These are phyloP conservation scores for Acronicta psi DNA, from an alignment of 2,888 invertebrate species.

Conservation along the genomic window DNA sequence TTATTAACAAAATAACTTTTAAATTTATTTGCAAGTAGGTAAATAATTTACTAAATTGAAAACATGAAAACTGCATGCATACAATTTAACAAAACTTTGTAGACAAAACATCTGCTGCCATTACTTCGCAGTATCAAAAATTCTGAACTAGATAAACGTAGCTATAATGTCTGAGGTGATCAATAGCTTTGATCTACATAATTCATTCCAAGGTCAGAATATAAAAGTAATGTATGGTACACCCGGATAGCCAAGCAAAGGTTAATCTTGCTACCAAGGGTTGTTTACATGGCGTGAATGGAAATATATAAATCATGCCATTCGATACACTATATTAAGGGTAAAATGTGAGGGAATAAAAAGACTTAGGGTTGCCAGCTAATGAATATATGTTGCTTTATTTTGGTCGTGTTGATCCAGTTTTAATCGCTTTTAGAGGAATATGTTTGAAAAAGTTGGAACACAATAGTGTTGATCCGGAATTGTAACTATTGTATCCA, in stretches of 20 bases:
- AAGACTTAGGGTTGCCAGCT: slow-evolving; percentile 13
- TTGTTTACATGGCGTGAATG: slow-evolving; percentile 32
- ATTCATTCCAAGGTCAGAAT: slow-evolving; percentile 28
- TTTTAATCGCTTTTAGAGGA: slow-evolving; percentile 24
- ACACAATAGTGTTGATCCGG: no score
- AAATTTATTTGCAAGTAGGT: no score
- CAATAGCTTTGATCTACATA: slow-evolving; percentile 29
- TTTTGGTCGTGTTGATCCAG: slow-evolving; percentile 16
- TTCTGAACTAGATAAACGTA: slow-evolving; percentile 11
- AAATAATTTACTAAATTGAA: neutral
- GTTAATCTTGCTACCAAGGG: slow-evolving; percentile 22
- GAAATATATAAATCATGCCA: slow-evolving; percentile 42
- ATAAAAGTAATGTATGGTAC: slow-evolving; percentile 22
- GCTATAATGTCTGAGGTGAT: slow-evolving; percentile 18
- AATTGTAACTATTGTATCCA: no score
- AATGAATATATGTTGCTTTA: slow-evolving; percentile 34
- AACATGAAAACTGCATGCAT: neutral
- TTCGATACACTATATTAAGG: slow-evolving; percentile 32
- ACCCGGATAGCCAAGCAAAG: slow-evolving; percentile 27
- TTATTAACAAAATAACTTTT: no score
- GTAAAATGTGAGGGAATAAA: slow-evolving; percentile 34
- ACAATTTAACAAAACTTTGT: slow-evolving; percentile 19
- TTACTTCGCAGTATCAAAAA: slow-evolving; percentile 16
- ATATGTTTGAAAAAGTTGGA: slow-evolving; percentile 13
- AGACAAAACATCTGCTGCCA: slow-evolving; percentile 23